Conservation (phyloP, 2,797 vertebrate genomes). For the Microctenopoma lineatum region DNA sequence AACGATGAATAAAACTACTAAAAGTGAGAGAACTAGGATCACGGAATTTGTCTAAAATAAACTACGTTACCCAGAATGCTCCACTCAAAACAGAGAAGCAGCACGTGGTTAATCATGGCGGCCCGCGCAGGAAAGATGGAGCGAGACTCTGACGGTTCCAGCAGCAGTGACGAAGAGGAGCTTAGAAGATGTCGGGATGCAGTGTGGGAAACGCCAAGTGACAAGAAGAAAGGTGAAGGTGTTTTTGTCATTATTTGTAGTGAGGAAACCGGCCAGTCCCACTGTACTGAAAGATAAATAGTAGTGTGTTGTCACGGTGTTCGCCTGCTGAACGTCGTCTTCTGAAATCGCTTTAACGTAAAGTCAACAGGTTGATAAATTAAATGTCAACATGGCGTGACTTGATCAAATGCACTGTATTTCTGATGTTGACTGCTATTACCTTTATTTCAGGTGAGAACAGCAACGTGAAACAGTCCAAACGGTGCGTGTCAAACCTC, state of each 20-base stretch:
- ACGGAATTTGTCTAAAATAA: no score
- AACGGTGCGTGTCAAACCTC: slow-evolving; percentile 68
- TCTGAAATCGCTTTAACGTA: not conserved
- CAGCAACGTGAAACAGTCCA: slow-evolving; percentile 56
- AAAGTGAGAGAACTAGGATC: not conserved
- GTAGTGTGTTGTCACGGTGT: no score
- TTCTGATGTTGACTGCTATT: not conserved
- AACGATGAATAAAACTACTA: no score
- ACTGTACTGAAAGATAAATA: not conserved
- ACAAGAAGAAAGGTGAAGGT: slow-evolving; percentile 39
- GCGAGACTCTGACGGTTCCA: slow-evolving; percentile 43
- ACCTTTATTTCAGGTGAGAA: slow-evolving; percentile 46
- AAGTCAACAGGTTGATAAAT: not conserved
- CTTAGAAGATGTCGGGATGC: slow-evolving; percentile 79
- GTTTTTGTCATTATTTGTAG: accelerated
- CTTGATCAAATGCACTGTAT: not conserved
- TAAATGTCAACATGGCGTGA: not conserved
- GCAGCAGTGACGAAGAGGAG: slow-evolving; percentile 79
- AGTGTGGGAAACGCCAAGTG: slow-evolving; percentile 70
- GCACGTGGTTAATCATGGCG: slow-evolving; percentile 70
- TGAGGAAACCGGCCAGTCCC: not conserved
- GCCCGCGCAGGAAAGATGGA: slow-evolving; percentile 33
- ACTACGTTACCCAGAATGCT: slow-evolving; percentile 78
- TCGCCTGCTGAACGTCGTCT: no score
- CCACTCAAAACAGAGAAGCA: slow-evolving; percentile 42